Base-by-base conservation (phyloP, 2,113 vertebrate genomes). In the Cisticola juncidis region DNA sequence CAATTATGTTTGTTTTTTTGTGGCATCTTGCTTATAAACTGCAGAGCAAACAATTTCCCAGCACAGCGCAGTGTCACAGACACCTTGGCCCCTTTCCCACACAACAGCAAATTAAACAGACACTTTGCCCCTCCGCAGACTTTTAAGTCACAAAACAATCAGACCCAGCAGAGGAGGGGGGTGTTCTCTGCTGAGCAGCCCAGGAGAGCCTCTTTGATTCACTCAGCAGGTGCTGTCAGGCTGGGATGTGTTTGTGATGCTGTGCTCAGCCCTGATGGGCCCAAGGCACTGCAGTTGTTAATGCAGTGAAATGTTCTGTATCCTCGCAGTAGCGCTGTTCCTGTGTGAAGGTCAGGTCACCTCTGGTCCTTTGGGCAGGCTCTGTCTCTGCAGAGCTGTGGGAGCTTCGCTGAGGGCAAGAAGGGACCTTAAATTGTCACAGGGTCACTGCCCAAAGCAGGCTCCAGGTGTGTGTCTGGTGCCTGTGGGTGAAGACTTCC, bases 1-100 rank as follows among this genome's bases (percentile, higher is more conserved):
- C 74, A 81, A 9, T 91, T 42, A 35, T 31, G 23, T 93, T 90
- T 96, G 69, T 16, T 73, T 80, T 88, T 84, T 44, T 65, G 47
- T 86, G 72, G 62, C 83, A 94, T 92, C 88, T 91, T 78, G 44
- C 66, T 81, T 88, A 42, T 79, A 70, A 88, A 53, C 48, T 36
- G 42, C 51, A 83, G 42, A 91, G 51, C 74, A 91, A 81, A 68
- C 72, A 11, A 17, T 38, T 70, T 56, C 73, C 44, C 53, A 81
- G 57, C 73, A 9, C 11, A 57, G 36, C 0, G 0, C 8, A 29
- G 44, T 48, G 53, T 66, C 90, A 28, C 66, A 45, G 79, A 12
- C 90, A 88, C 64, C 82, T 66, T 58, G 89, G 72, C 60, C 68
- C 74, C 66, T 86, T 69, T 69, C 80, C 69, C 68, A 35, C 73